Evolutionary conservation across 2,113 vertebrate genomes (phyloP), one percentile per base, ranked within the genome.

Genomic region (Xenopus borealis): DNA sequence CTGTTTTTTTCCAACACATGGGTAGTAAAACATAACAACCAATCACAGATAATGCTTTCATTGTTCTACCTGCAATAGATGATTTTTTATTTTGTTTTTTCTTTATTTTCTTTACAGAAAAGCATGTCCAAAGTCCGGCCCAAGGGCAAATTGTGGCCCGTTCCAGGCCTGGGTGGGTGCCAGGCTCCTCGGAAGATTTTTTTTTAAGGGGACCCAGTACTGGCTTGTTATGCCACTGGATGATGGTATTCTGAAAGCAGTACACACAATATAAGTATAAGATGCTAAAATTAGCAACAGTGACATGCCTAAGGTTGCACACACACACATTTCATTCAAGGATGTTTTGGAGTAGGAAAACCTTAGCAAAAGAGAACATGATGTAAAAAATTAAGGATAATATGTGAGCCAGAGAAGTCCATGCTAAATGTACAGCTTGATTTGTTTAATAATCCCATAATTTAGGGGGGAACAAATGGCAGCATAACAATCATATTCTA

Each of bases 191-290:
- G n/a, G n/a, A n/a, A n/a, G n/a, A n/a, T n/a, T n/a, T n/a, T n/a
- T n/a, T n/a, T n/a, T n/a, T n/a, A n/a, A n/a, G n/a, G n/a, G n/a
- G n/a, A n/a, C n/a, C n/a, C n/a, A n/a, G n/a, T n/a, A n/a, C n/a
- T n/a, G n/a, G n/a, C n/a, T n/a, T n/a, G n/a, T n/a, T n/a, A n/a
- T n/a, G n/a, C n/a, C n/a, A n/a, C n/a, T n/a, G n/a, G 66, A 50
- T 72, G 78, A 69, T 20, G 77, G 72, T 33, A 81, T 77, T 53
- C 63, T 76, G 6, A 79, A 10, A 52, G 79, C 66, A 50, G 72
- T 52, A 20, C 17, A 50, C 23, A 72, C 67, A 47, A 81, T 81
- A 17, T 55, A 79, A 12, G 57, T 19, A 9, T 81, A 81, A 45
- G 80, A 81, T 62, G 53, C 40, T 52, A 75, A 3, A 7, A 75